Conservation (phyloP, 2,888 invertebrate species). For the Melanchra persicariae region DNA sequence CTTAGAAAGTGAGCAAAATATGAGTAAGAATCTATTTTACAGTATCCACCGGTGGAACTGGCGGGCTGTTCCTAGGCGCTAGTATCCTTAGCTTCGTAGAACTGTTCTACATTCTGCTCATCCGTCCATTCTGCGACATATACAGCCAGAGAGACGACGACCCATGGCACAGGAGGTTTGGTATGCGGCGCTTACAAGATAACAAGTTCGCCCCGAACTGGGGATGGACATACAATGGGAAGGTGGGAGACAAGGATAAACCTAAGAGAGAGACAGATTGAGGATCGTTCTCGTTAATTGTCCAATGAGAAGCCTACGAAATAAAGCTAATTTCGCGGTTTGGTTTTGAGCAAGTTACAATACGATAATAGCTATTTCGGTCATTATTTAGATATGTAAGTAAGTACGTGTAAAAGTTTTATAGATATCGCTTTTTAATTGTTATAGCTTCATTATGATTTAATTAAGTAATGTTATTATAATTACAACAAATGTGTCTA, state of each 20-base stretch:
- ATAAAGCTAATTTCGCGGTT: neutral
- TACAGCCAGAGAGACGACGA: constrained; percentile 85
- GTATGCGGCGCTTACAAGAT: constrained; percentile 78
- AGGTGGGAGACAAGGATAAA: constrained; percentile 50
- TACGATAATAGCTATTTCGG: neutral
- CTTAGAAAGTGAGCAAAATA: no score
- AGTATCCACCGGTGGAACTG: constrained; percentile 93
- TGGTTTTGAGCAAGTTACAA: neutral
- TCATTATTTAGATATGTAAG: no score
- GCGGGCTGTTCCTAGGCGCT: constrained; percentile 92
- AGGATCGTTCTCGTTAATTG: constrained; percentile 10
- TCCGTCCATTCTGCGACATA: constrained; percentile 86
- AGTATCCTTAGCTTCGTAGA: constrained; percentile 93
- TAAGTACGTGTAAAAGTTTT: neutral
- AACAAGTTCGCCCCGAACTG: constrained; percentile 79
- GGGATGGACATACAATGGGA: constrained; percentile 76
- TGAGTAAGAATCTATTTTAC: constrained; percentile 38
- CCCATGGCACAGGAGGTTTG: constrained; percentile 84
- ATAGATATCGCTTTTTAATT: neutral
- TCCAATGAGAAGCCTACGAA: neutral
- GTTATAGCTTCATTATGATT: neutral
- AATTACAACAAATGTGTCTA: neutral
- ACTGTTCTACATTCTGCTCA: constrained; percentile 90
- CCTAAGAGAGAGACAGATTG: neutral
- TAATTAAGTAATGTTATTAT: neutral